phyloP scores from a whole-genome alignment of 2,888 invertebrate species.

The Cecidostiba fungosa region DNA sequence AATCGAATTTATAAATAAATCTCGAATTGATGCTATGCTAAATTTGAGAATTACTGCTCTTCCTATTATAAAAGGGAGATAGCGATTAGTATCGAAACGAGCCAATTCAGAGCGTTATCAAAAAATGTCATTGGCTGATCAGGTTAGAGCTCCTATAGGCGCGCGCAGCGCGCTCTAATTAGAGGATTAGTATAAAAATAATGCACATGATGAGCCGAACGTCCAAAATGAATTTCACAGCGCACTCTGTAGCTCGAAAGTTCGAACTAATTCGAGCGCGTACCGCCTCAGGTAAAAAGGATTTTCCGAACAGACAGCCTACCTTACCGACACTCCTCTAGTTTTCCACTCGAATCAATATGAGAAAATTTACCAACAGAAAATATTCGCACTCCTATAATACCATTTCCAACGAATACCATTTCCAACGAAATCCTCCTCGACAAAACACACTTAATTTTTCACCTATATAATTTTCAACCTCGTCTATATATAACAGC shows the following conservation, averaged over 20 bases:
- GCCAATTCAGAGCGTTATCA: no score
- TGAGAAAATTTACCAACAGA: background rate
- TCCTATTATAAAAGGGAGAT: no score
- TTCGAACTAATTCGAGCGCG: background rate
- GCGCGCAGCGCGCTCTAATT: no score
- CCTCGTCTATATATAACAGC: background rate
- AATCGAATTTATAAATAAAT: no score
- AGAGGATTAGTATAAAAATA: background rate
- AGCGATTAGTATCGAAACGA: no score
- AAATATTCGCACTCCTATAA: background rate
- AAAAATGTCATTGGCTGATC: no score
- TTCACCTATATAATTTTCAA: background rate
- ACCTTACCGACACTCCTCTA: constrained; percentile 51
- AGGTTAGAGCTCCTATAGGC: no score
- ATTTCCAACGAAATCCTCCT: background rate
- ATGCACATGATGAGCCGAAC: background rate
- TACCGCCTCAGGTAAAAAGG: constrained; percentile 41
- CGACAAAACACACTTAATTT: background rate
- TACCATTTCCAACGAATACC: background rate
- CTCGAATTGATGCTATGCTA: no score
- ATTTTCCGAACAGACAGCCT: constrained; percentile 7
- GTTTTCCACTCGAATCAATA: constrained; percentile 29
- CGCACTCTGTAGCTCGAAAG: constrained; percentile 36
- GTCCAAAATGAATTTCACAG: constrained; percentile 31
- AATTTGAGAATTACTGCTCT: no score